Evolutionary conservation across 2,888 invertebrate species (phyloP).

Genomic region (Torymus aiolomorphi): DNA sequence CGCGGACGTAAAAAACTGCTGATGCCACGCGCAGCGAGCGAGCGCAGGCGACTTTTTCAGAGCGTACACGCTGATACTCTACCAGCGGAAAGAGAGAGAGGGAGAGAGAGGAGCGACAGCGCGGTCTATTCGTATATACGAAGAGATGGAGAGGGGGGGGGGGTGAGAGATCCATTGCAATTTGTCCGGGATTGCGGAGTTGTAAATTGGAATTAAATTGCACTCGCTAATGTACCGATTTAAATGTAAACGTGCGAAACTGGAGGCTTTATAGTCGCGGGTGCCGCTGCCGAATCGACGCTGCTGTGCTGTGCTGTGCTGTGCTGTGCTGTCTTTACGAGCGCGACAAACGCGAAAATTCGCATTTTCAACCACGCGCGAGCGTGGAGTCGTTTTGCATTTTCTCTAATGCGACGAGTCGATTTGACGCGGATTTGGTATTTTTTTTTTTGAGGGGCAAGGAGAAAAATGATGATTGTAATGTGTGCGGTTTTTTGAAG

Average conservation of each 20-base stretch:
- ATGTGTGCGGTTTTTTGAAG: too few species aligned
- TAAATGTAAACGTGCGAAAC: constrained; percentile 67
- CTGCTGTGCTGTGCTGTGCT: not conserved
- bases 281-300: constrained; percentile 29
- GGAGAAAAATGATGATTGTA: too few species aligned
- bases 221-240: constrained; percentile 67
- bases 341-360: constrained; percentile 43
- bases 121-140: constrained; percentile 5
- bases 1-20: constrained; percentile 46
- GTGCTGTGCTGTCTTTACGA: constrained; percentile 41
- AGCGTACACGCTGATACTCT: not conserved
- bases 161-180: constrained; percentile 55
- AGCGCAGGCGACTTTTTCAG: constrained; percentile 35
- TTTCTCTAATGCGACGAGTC: not conserved
- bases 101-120: not conserved
- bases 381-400: constrained; percentile 6
- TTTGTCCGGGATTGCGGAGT: constrained; percentile 62
- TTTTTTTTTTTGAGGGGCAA: too few species aligned
- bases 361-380: constrained; percentile 10
- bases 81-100: not conserved
- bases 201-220: constrained; percentile 69
- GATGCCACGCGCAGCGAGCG: constrained; percentile 11
- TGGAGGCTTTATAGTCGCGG: constrained; percentile 61
- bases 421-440: too few species aligned
- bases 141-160: not conserved